Base-by-base conservation (phyloP, 2,113 vertebrate species). In the Myanophis thanlyinensis region DNA sequence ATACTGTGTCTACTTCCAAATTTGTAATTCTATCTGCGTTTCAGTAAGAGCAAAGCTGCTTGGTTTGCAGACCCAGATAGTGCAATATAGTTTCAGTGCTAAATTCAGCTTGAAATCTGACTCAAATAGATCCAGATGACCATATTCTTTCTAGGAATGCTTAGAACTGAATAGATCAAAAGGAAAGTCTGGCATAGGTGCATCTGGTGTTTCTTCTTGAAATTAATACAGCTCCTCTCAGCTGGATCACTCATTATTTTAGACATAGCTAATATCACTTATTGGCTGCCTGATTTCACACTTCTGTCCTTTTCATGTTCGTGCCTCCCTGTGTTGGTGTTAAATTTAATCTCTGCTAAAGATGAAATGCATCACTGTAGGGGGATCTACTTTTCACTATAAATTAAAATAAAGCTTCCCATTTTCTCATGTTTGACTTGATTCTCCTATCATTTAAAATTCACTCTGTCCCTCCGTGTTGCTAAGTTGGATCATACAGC, bases 401-500 rank as follows among this genome's bases (percentile, higher is more conserved):
- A 85, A 52, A 91, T 44, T 91, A 91, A 91, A 53, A 6, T 2
- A n/a, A 92, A 92, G 20, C 88, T 89, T 10, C 25, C 56, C 40
- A 0, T 0, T 62, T 51, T n/a, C 47, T n/a, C 2, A 0, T 0
- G 1, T 6, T 27, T 54, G 25, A 56, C 0, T 27, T 25, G 3
- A 51, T 84, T 35, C 80, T 49, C 25, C 88, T 0, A 0, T 12
- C 9, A 11, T 85, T 93, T 54, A 49, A 30, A 94, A 89, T 52
- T 0, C 49, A 5, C 18, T 44, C n/a, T 47, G 44, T 53, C 86
- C 0, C 22, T 22, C 84, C 0, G 2, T 53, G 40, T 49, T 91
- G 11, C 3, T 0, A 0, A 0, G 2, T 3, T 51, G 87, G 4
- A 40, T 91, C 1, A 1, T 88, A 7, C 67, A 0, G 0, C 22